Conservation (phyloP, 2,797 vertebrate genomes). For the Sarcoramphus papa region DNA sequence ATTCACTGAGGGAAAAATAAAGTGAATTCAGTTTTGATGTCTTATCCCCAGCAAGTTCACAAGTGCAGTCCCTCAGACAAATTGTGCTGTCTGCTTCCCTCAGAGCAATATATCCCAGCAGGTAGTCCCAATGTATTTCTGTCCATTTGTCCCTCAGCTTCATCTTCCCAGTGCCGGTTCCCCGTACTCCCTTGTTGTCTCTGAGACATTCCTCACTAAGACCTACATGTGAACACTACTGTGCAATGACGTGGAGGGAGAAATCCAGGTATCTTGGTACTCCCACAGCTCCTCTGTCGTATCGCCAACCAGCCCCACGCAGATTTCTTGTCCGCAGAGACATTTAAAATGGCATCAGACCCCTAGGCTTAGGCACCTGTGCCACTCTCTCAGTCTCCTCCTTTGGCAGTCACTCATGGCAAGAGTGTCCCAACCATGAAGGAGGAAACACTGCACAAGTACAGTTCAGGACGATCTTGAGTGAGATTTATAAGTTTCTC, state of each 20-base stretch:
- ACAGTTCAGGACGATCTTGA: not conserved
- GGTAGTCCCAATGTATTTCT: not conserved
- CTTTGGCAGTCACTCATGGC: not conserved
- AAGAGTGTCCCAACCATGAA: not conserved
- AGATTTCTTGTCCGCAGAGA: not conserved
- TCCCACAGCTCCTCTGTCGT: not conserved
- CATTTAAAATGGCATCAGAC: not conserved
- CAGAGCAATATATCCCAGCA: not conserved
- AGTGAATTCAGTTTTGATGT: not conserved
- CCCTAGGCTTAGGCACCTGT: not conserved
- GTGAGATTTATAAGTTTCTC: not conserved
- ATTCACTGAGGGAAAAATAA: not conserved
- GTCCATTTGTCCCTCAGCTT: not conserved
- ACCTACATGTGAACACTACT: fast-evolving
- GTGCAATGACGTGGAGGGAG: fast-evolving
- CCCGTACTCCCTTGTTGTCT: not conserved
- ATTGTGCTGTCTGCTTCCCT: not conserved
- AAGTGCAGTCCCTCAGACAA: not conserved
- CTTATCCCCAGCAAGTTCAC: not conserved
- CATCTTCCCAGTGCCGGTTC: not conserved
- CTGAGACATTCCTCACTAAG: not conserved
- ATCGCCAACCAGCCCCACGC: not conserved
- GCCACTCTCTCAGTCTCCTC: not conserved
- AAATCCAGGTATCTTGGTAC: not conserved
- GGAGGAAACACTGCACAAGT: not conserved